Evolutionary conservation across 2,888 invertebrate species (phyloP).

Genomic region (Morpho deidamia): DNA sequence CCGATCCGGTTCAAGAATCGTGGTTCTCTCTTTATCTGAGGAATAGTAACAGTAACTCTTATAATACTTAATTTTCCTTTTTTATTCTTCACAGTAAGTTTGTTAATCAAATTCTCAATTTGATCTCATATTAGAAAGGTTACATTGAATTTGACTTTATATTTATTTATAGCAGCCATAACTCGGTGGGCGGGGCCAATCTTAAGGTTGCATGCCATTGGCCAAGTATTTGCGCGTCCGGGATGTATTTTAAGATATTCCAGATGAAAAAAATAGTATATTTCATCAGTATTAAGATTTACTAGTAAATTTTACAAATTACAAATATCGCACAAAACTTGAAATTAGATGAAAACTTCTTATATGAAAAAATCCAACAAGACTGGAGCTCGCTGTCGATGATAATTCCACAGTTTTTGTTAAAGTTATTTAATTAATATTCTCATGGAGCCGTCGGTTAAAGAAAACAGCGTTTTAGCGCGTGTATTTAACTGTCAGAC

Average conservation of each 20-base stretch:
- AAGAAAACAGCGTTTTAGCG: constrained; percentile 32
- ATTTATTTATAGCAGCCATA: constrained; percentile 63
- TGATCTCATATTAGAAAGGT: constrained; percentile 10
- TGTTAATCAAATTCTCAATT: neutral
- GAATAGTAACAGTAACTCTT: too few species aligned
- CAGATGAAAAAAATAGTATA: neutral
- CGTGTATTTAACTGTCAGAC: constrained; percentile 35
- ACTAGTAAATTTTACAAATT: too few species aligned
- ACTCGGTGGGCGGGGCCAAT: constrained; percentile 60
- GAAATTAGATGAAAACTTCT: too few species aligned
- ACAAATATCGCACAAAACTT: too few species aligned
- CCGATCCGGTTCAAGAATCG: too few species aligned
- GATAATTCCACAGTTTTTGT: neutral
- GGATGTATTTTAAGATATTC: constrained; percentile 30
- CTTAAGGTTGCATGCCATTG: constrained; percentile 56
- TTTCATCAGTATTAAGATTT: too few species aligned
- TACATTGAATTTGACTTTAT: constrained; percentile 58
- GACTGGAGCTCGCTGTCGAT: too few species aligned
- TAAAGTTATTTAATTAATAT: constrained; percentile 8
- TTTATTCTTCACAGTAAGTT: too few species aligned
- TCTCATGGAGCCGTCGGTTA: constrained; percentile 16
- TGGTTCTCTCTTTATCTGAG: too few species aligned
- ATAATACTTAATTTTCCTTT: too few species aligned
- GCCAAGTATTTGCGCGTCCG: constrained; percentile 52
- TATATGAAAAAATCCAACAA: too few species aligned